Evolutionary conservation across 2,113 vertebrate genomes (phyloP), one percentile per base, ranked within the genome.

Genomic region (Platichthys stellatus): DNA sequence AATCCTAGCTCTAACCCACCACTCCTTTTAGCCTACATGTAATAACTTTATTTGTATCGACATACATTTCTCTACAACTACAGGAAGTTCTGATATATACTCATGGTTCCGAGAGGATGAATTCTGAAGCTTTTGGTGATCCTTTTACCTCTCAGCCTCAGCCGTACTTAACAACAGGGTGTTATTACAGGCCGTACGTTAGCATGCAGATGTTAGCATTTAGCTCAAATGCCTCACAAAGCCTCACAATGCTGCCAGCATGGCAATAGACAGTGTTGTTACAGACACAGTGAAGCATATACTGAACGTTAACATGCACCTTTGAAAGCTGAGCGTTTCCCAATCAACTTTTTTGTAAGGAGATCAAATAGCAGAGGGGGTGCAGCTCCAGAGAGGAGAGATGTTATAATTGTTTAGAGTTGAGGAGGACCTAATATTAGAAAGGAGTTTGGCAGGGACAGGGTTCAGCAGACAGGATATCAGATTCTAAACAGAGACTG

Each of bases 391-490:
- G 58, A 58, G 18, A 23, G 67, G 14, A 21, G 38, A 53, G 3
- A 67, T 3, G 63, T 31, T 60, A 6, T 28, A 53, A 38, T 62
- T 21, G 20, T 12, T 65, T 12, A 5, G n/a, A 26, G 51, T 65
- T 38, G n/a, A 74, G 53, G 18, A 45, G 62, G 24, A 57, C 35
- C 54, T 73, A 78, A 66, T 72, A 66, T 85, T 69, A 85, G 71
- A 85, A 73, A 79, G 15, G 71, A 57, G 65, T 82, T 71, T 80
- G 73, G 70, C 72, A 63, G 68, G n/a, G 28, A 62, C 26, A 56
- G 18, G 49, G 64, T 18, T 76, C 56, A 58, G 84, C 69, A 74
- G 47, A 86, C 83, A 76, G 85, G 83, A 86, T 79, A 83, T 87
- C 74, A 57, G 75, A 67, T 31, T 76, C 61, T 83, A 82, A 84